Percentiles rank a stretch among this genome's conserved stretches.
phyloP scores from a whole-genome alignment of 2,113 vertebrate genomes.

The Romanogobio albipinnatus region DNA sequence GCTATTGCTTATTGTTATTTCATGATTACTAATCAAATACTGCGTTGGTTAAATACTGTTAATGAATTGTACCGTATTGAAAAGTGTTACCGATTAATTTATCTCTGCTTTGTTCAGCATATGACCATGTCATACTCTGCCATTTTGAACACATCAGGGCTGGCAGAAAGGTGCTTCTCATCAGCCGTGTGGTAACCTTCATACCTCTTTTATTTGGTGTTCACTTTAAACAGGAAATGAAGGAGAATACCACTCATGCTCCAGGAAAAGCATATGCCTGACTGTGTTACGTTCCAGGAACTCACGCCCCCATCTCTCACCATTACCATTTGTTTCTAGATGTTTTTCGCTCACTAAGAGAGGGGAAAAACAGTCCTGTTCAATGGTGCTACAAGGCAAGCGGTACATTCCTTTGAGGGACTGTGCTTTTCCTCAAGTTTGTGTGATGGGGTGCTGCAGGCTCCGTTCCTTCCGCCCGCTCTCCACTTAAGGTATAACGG shows the following conservation, averaged over 20 bases:
- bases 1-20: not conserved
- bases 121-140: not conserved
- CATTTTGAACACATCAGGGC: slow-evolving; percentile 9
- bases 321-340: slow-evolving; percentile 50
- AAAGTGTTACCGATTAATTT: not conserved
- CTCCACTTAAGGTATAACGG: slow-evolving; percentile 42
- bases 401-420: slow-evolving; percentile 49
- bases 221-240: slow-evolving; percentile 73
- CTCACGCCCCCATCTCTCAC: slow-evolving; percentile 54
- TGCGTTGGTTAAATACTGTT: not conserved
- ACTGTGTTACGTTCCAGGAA: slow-evolving; percentile 63
- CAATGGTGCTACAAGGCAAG: slow-evolving; percentile 43
- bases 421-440: slow-evolving; percentile 56
- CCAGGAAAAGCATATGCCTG: slow-evolving; percentile 67
- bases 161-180: slow-evolving; percentile 27
- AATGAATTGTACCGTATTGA: not conserved
- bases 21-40: not conserved
- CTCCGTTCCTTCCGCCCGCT: slow-evolving; percentile 50
- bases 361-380: slow-evolving; percentile 54
- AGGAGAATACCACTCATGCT: slow-evolving; percentile 77
- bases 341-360: slow-evolving; percentile 56
- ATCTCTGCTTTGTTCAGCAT: not conserved
- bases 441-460: slow-evolving; percentile 47
- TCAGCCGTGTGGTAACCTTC: slow-evolving; percentile 48
- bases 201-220: slow-evolving; percentile 58